These are phyloP conservation scores for Xiphorhynchus erythropygius DNA, from an alignment of 2,797 vertebrate species.

Conservation along the genomic window DNA sequence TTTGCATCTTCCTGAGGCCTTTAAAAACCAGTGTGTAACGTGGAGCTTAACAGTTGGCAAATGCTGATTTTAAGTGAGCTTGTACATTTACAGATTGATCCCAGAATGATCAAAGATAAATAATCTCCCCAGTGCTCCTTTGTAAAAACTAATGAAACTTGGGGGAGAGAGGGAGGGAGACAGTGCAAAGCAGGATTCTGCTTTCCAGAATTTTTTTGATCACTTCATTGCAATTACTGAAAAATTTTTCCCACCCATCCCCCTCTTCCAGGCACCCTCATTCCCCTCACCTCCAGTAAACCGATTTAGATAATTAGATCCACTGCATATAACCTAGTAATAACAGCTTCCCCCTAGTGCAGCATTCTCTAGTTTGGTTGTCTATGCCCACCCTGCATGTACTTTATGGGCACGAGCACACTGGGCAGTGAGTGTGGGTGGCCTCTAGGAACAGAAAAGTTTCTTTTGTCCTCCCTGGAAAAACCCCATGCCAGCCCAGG, in stretches of 20 bases:
- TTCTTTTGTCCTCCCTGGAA: background rate
- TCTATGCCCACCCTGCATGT: rapidly evolving
- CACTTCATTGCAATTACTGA: conserved; percentile 43
- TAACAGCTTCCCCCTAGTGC: background rate
- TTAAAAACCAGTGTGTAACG: conserved; percentile 11
- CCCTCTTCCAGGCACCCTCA: background rate
- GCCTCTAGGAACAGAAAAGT: background rate
- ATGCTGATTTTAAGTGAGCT: conserved; percentile 39
- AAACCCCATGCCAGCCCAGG: background rate
- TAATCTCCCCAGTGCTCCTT: conserved; percentile 42
- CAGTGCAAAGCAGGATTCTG: background rate
- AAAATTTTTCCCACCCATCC: background rate
- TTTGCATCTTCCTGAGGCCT: conserved; percentile 10
- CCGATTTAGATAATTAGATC: background rate
- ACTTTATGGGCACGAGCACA: background rate
- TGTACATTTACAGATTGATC: conserved; percentile 56
- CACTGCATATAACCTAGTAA: background rate
- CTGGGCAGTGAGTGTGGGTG: background rate
- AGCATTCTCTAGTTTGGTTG: background rate
- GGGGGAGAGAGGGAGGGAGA: background rate
- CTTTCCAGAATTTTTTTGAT: conserved; percentile 8
- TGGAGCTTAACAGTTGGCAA: conserved; percentile 53
- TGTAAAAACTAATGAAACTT: conserved; percentile 41
- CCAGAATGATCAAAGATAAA: conserved; percentile 59
- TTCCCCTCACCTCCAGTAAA: background rate